Percentiles rank a stretch among this genome's conserved stretches.
Evolutionary conservation across 2,888 invertebrate species (phyloP).

Genomic region (Rhingia rostrata): DNA sequence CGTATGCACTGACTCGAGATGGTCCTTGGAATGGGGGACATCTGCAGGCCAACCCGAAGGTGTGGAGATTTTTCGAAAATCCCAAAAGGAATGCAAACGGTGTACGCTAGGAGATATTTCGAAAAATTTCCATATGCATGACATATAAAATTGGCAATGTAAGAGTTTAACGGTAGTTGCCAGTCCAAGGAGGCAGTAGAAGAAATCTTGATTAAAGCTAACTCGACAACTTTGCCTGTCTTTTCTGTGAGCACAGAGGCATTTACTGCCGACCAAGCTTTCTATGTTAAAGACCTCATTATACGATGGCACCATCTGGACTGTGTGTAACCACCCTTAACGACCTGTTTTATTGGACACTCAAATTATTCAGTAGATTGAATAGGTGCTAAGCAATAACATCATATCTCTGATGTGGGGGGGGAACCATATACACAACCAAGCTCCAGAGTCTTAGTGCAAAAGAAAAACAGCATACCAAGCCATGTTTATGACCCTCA

Average conservation of each 20-base stretch:
- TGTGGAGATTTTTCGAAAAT: conserved; percentile 40
- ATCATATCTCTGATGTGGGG: conserved; percentile 17
- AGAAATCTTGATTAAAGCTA: neutral
- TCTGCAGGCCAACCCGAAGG: conserved; percentile 7
- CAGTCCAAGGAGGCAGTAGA: neutral
- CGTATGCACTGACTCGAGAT: conserved; percentile 52
- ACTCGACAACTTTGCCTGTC: neutral
- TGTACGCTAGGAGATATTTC: conserved; percentile 14
- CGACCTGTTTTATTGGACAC: conserved; percentile 62
- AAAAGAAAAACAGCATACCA: neutral
- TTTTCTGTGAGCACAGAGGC: neutral
- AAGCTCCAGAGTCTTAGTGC: neutral
- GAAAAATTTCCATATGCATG: conserved; percentile 42
- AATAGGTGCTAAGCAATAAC: conserved; percentile 70
- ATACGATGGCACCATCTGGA: conserved; percentile 35
- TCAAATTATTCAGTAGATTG: conserved; percentile 67
- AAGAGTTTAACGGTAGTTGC: conserved; percentile 8
- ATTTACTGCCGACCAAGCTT: conserved; percentile 27
- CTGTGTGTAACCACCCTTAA: conserved; percentile 34
- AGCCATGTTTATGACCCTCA: conserved; percentile 35
- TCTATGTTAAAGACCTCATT: conserved; percentile 33
- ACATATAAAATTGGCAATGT: conserved; percentile 12
- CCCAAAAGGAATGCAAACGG: conserved; percentile 16
- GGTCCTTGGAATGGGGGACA: conserved; percentile 45
- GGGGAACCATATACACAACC: neutral